A percentile compares a stretch with the other conserved stretches of the same genome.
phyloP scores from a whole-genome alignment of 2,113 vertebrate species.

The Ptilonorhynchus violaceus region DNA sequence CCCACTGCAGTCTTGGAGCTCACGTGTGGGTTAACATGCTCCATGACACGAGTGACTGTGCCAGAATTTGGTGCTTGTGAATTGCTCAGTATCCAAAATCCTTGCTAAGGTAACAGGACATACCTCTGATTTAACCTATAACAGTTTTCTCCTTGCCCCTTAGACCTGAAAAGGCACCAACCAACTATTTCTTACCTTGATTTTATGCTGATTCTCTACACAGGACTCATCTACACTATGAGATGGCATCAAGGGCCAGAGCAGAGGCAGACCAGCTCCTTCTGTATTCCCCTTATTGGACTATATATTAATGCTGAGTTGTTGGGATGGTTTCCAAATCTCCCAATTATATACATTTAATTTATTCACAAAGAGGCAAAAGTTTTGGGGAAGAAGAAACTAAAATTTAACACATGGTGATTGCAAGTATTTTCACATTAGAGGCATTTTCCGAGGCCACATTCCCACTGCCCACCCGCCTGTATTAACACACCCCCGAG shows the following conservation, averaged over 20 bases:
- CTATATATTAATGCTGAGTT: not conserved
- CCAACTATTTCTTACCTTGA: not conserved
- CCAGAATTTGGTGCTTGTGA: not conserved
- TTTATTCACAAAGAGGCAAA: not conserved
- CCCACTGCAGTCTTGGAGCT: not conserved
- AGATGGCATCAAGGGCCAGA: not conserved
- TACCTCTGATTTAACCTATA: not conserved
- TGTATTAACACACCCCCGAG: not conserved
- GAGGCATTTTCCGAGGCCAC: not conserved
- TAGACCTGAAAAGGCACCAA: not conserved
- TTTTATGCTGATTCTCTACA: not conserved
- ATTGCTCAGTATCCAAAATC: not conserved
- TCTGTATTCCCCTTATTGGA: not conserved
- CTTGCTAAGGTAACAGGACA: not conserved
- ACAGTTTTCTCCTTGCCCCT: not conserved
- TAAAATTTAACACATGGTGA: not conserved
- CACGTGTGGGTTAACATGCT: conserved; percentile 11
- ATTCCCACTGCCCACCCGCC: not conserved
- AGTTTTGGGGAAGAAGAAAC: not conserved
- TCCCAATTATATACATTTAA: not conserved
- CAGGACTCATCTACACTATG: not conserved
- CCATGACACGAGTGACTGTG: not conserved
- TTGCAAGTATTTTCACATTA: not conserved
- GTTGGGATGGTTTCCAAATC: not conserved
- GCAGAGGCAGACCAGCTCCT: not conserved